Conservation (phyloP, 1,140 invertebrate species). For the Latrodectus geometricus region DNA sequence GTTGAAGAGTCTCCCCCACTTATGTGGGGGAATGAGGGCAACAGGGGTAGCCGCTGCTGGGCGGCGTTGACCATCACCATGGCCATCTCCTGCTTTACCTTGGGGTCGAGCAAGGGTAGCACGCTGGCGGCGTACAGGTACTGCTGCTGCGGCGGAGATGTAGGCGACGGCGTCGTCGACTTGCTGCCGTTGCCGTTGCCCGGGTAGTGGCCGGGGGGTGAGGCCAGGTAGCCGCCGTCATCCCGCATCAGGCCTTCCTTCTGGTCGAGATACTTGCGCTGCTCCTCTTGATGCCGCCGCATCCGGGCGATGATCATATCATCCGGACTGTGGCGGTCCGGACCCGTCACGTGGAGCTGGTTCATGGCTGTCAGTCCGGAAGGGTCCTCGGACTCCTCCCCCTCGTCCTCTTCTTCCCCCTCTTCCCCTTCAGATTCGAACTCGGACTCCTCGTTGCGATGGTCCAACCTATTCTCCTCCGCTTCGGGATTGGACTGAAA, state of each 20-base stretch:
- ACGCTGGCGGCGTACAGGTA: constrained; percentile 51
- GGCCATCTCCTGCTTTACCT: constrained; percentile 9
- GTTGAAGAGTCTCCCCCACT: constrained; percentile 14
- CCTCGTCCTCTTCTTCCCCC: constrained; percentile 30
- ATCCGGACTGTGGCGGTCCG: neutral
- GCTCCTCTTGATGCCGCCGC: constrained; percentile 3
- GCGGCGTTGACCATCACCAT: neutral
- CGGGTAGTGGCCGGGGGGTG: neutral
- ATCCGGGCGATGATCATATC: neutral
- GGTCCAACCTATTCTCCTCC: constrained; percentile 56
- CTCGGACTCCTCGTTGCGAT: constrained; percentile 14
- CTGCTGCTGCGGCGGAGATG: constrained; percentile 25
- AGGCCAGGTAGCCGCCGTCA: constrained; percentile 17
- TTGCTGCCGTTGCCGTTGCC: constrained; percentile 8
- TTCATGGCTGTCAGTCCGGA: constrained; percentile 24
- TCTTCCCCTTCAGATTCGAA: constrained; percentile 42
- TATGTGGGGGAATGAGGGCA: neutral
- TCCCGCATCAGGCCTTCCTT: constrained; percentile 33
- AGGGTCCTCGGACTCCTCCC: constrained; percentile 23
- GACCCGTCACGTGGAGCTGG: constrained; percentile 10
- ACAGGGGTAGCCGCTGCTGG: neutral
- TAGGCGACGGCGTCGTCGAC: constrained; percentile 38
- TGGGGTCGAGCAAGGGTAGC: neutral
- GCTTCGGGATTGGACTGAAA: constrained; percentile 61
- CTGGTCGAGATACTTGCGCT: constrained; percentile 5